These are phyloP conservation scores for Eueremaeus valkanovi DNA, from an alignment of 2,888 invertebrate species.

Conservation along the genomic window DNA sequence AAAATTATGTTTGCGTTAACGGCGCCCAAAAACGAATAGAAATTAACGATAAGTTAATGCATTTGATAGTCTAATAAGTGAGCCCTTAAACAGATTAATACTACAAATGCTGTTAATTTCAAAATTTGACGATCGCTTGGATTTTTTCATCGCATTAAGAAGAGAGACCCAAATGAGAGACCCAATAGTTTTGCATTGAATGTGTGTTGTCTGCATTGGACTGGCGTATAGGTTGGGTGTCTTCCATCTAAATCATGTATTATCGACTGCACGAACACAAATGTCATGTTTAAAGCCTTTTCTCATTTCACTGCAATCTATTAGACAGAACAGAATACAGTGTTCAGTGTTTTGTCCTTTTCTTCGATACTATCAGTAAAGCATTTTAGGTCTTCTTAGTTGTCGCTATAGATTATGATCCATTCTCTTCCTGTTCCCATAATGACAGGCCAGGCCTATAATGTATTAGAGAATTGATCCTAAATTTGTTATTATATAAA, in stretches of 20 bases:
- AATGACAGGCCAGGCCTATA: not conserved
- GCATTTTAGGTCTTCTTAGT: not conserved
- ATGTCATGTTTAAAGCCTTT: constrained; percentile 22
- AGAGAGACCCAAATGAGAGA: too few species aligned
- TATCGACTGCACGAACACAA: not conserved
- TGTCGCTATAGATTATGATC: not conserved
- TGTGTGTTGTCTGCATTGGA: too few species aligned
- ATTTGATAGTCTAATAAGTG: not conserved
- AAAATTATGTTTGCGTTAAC: not conserved
- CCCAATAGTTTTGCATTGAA: too few species aligned
- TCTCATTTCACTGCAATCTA: not conserved
- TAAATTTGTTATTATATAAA: not conserved
- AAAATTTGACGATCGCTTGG: not conserved
- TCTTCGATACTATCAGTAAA: not conserved
- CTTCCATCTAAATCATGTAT: not conserved
- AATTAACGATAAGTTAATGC: not conserved
- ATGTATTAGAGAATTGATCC: not conserved
- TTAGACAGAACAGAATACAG: too few species aligned
- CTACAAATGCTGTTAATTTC: not conserved
- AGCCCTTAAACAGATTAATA: not conserved
- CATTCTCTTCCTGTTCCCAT: not conserved
- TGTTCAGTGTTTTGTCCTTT: not conserved
- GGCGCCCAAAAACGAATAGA: not conserved
- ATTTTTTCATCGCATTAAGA: not conserved
- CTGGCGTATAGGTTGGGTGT: too few species aligned